Evolutionary conservation across 2,888 invertebrate species (phyloP), one percentile per base, ranked within the genome.

Genomic region (Augochlorella aurata): DNA sequence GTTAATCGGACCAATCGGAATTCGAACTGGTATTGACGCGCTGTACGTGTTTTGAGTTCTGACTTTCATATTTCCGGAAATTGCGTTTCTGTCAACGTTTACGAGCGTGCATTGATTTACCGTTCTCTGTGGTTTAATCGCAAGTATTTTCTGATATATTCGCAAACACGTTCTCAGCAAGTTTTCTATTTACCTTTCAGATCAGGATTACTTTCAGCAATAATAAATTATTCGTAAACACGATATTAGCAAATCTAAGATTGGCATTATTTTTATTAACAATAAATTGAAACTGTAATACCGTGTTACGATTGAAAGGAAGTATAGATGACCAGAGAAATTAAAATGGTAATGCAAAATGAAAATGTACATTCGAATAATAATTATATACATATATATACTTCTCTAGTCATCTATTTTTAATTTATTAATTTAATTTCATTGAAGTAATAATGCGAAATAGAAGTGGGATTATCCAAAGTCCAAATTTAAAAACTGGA

Each of bases 1-100:
- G 76, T 88, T 87, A 88, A 84, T 88, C 84, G 82, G 68, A 63
- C 68, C 66, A 45, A 61, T 68, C 77, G 69, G 75, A 83, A 84
- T 74, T 38, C 74, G 84, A 74, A 79, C 83, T 21, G 24, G 45
- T 29, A 9, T 54, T 74, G 67, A 83, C 79, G 74, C 72, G 45
- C 24, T 38, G 18, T 44, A 72, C 61, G 70, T n/a, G 29, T 58
- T 47, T 12, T 69, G 58, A 47, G 49, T 12, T 14, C 12, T 12
- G 24, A 5, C 44, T 45, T 38, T 29, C 38, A 9, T 49, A 18
- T n/a, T 49, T 54, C 45, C 8, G 52, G 75, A 65, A 44, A 63
- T 73, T 21, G 49, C 54, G 44, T 68, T 63, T 52, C 4, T 18
- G 67, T 29, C 71, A 29, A 61, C 54, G 54, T 71, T 65, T 66